phyloP scores from a whole-genome alignment of 2,888 invertebrate genomes.

The Cerastis rubricosa region DNA sequence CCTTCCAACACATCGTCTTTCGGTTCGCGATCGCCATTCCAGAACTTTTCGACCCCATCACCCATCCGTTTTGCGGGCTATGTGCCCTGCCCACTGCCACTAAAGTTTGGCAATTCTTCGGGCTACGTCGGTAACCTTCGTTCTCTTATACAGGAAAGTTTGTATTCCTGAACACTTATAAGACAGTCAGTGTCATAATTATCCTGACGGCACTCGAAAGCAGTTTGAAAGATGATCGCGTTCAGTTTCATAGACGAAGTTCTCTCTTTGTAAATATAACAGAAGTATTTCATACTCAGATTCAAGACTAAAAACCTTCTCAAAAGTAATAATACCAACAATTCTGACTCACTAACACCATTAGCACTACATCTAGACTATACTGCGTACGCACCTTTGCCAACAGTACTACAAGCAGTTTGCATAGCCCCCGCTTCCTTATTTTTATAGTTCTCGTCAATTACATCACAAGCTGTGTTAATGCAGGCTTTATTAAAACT shows the following conservation, averaged over 20 bases:
- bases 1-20: too few relatives aligned
- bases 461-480: slow-evolving; percentile 54
- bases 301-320: not conserved
- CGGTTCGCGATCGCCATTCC: too few relatives aligned
- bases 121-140: too few relatives aligned
- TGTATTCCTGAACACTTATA: not conserved
- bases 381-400: slow-evolving; percentile 24
- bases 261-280: not conserved
- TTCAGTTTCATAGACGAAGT: not conserved
- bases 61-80: too few relatives aligned
- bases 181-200: not conserved
- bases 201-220: not conserved
- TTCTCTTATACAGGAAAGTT: not conserved
- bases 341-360: slow-evolving; percentile 20
- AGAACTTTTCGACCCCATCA: too few relatives aligned
- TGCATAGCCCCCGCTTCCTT: slow-evolving; percentile 63
- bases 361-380: slow-evolving; percentile 17
- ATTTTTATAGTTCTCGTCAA: slow-evolving; percentile 62
- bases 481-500: slow-evolving; percentile 50
- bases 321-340: not conserved
- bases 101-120: too few relatives aligned
- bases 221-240: not conserved
- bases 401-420: slow-evolving; percentile 35
- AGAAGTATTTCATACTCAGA: not conserved
- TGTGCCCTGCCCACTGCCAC: too few relatives aligned